These are phyloP conservation scores for Chlorocebus sabaeus DNA, from an alignment of 2,113 vertebrate genomes.

Conservation along the genomic window DNA sequence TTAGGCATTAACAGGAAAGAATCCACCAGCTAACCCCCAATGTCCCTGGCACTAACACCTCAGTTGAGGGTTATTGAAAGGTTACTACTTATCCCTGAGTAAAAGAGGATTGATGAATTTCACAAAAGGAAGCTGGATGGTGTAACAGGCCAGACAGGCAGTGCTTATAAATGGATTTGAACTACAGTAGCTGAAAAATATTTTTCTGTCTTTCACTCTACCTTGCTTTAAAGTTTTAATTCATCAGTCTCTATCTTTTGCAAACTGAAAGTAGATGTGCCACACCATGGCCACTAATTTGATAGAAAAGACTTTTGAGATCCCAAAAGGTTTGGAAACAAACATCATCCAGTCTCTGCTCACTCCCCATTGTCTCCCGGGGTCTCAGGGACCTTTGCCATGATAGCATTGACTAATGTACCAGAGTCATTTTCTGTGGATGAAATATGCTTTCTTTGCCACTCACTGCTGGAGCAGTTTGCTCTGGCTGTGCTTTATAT, in stretches of 20 bases:
- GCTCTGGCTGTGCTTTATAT: background rate
- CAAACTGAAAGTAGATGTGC: conserved; percentile 31
- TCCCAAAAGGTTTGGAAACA: background rate
- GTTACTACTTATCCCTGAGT: conserved; percentile 49
- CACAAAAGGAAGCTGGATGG: conserved; percentile 31
- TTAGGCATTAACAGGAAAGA: conserved; percentile 67
- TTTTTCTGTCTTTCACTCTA: conserved; percentile 40
- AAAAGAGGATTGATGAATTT: conserved; percentile 54
- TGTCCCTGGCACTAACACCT: conserved; percentile 28
- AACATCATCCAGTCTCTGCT: background rate
- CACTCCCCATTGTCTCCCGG: background rate
- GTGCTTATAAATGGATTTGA: conserved; percentile 55
- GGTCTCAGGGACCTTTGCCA: background rate
- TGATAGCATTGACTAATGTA: accelerated
- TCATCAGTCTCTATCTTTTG: conserved; percentile 32
- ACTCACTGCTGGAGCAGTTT: background rate
- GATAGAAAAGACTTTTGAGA: conserved; percentile 24
- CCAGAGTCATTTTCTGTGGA: background rate
- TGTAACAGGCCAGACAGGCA: background rate
- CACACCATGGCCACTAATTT: background rate
- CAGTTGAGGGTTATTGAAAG: conserved; percentile 53
- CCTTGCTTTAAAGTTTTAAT: conserved; percentile 67
- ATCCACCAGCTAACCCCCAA: background rate
- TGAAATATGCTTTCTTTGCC: background rate
- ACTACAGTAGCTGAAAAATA: conserved; percentile 56